Base-by-base conservation (phyloP, 2,113 vertebrate genomes). In the Sylvilagus bachmani region DNA sequence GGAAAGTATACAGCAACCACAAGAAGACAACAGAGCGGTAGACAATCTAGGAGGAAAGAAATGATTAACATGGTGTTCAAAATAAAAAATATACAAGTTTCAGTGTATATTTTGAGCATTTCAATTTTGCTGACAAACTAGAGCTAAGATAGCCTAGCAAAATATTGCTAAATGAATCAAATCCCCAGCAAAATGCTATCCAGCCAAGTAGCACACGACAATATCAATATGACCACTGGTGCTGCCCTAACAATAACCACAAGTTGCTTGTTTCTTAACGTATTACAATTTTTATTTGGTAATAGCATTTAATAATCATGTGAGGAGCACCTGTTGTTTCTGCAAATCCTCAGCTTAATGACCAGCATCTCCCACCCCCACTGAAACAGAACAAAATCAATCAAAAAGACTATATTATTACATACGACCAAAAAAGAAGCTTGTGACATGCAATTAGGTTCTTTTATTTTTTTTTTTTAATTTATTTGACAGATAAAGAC, bases 381-480 rank as follows among this genome's bases (percentile, higher is more conserved):
- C 36, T 62, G 88, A 74, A 86, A 73, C 5, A 82, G 86, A 87
- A 67, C 10, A 27, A 81, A 74, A 86, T 77, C 44, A 86, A 96
- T 83, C 58, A 66, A 24, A 83, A 89, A 89, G 89, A 83, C 8
- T 83, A 73, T 33, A 86, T 24, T 14, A 78, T 3, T 5, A 21
- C 22, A 29, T 21, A 12, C 31, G 3, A 87, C 21, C 51, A 38
- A 90, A 87, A 74, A 55, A 83, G 33, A 69, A 80, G 64, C 31
- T n/a, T 49, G 7, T 83, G 24, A 77, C 11, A 89, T 31, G 6
- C 38, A 84, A 84, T 85, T 64, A 75, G 61, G 61, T 25, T 86
- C 25, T 58, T 44, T 44, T 44, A 7, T 7, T 44, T 38, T 38
- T 38, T 38, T 38, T 44, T 44, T 44, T 44, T 44, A 44, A 44